Percentiles rank a stretch among this genome's conserved stretches.
Conservation (phyloP, 2,888 invertebrate genomes). For the Apotomis betuletana region DNA sequence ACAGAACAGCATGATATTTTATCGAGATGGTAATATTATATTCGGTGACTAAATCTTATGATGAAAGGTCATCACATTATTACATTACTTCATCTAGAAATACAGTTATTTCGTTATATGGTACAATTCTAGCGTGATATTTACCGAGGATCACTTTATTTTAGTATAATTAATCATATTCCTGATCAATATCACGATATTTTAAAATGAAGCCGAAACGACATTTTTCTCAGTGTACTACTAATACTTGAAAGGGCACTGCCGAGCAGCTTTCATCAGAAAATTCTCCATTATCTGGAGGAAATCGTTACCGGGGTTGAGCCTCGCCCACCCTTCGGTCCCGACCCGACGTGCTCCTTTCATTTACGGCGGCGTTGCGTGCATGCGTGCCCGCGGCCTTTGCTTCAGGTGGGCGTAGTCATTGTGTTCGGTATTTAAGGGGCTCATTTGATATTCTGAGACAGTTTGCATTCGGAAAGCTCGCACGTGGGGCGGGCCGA, state of each 20-base stretch:
- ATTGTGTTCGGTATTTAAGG: slow-evolving; percentile 82
- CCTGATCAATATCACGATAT: too few relatives aligned
- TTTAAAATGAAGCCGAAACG: too few relatives aligned
- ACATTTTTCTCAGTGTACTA: too few relatives aligned
- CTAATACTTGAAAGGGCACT: slow-evolving; percentile 78
- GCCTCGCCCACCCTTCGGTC: slow-evolving; percentile 72
- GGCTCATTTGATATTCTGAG: slow-evolving; percentile 83
- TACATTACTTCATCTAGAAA: too few relatives aligned
- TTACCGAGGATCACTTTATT: too few relatives aligned
- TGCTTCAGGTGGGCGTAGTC: slow-evolving; percentile 80
- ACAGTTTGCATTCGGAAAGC: slow-evolving; percentile 80
- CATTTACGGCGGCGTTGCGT: slow-evolving; percentile 79
- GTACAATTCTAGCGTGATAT: too few relatives aligned
- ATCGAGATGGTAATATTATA: too few relatives aligned
- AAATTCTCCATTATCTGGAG: slow-evolving; percentile 81
- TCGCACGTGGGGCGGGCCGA: slow-evolving; percentile 68
- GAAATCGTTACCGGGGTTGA: slow-evolving; percentile 81
- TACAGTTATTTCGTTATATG: too few relatives aligned
- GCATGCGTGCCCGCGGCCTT: slow-evolving; percentile 78
- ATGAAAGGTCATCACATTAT: too few relatives aligned
- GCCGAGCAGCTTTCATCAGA: slow-evolving; percentile 79
- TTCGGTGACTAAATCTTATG: too few relatives aligned
- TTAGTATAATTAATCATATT: too few relatives aligned
- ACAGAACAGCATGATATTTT: too few relatives aligned
- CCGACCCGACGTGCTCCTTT: slow-evolving; percentile 70